A percentile compares a stretch with the other conserved stretches of the same genome.
phyloP scores from a whole-genome alignment of 2,797 vertebrate species.

The Micropoecilia bifurca region DNA sequence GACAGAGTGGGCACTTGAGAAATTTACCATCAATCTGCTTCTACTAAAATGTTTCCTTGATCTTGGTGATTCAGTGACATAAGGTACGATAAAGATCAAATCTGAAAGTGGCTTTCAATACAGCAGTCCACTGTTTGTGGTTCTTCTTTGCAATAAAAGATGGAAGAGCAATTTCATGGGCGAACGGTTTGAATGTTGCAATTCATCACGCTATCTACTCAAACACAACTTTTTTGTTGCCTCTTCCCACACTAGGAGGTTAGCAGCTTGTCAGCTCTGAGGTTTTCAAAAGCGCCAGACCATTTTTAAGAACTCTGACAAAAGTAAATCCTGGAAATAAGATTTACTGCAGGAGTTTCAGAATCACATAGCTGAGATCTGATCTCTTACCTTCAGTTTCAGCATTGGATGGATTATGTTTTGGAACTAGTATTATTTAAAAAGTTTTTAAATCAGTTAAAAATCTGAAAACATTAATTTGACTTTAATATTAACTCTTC shows the following conservation, averaged over 20 bases:
- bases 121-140: neutral
- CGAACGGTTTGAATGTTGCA: constrained; percentile 6
- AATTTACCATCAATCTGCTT: constrained; percentile 14
- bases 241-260: neutral
- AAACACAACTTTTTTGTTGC: constrained; percentile 12
- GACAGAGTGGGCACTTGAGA: constrained; percentile 12
- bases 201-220: constrained; percentile 13
- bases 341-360: constrained; percentile 1
- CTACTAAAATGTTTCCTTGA: constrained; percentile 9
- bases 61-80: neutral
- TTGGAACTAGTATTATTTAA: neutral
- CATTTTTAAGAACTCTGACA: neutral
- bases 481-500: neutral
- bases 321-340: neutral
- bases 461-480: neutral
- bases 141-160: neutral
- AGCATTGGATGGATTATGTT: neutral
- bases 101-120: neutral
- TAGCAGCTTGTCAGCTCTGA: constrained; percentile 5
- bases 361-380: neutral
- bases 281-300: neutral
- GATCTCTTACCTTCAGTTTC: neutral
- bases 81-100: neutral
- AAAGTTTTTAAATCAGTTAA: neutral
- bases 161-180: constrained; percentile 22